Evolutionary conservation across 2,113 vertebrate genomes (phyloP).

Genomic region (crab-eating macaque (Macaca fascicularis)): DNA sequence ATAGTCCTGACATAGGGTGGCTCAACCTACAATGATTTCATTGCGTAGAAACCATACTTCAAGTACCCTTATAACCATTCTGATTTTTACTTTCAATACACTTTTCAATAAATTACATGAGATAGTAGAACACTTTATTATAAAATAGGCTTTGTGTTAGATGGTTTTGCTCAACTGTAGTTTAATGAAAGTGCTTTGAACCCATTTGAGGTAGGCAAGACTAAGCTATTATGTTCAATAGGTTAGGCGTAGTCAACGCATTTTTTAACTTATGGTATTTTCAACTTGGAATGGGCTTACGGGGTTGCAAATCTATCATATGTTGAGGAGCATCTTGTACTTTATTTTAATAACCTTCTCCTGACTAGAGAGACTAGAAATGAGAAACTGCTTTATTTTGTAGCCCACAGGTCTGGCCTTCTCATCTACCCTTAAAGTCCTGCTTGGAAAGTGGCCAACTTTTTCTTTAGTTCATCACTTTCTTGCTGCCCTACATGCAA

Average conservation of each 20-base stretch:
- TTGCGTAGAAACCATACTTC: not conserved
- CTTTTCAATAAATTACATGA: not conserved
- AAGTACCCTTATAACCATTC: not conserved
- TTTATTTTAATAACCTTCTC: conserved; percentile 31
- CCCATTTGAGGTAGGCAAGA: not conserved
- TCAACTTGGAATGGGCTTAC: not conserved
- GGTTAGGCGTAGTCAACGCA: not conserved
- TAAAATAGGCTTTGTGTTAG: not conserved
- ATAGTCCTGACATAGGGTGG: not conserved
- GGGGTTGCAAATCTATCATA: not conserved
- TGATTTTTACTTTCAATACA: not conserved
- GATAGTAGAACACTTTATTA: not conserved
- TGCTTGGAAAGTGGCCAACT: not conserved
- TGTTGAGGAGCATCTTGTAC: not conserved
- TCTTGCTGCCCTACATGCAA: conserved; percentile 30
- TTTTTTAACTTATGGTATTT: not conserved
- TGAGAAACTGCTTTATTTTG: not conserved
- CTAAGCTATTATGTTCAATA: not conserved
- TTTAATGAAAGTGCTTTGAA: not conserved
- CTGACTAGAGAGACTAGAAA: not conserved
- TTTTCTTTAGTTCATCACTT: conserved; percentile 40
- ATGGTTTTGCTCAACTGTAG: not conserved
- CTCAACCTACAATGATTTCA: not conserved
- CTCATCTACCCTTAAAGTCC: not conserved
- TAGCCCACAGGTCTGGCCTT: not conserved